Evolutionary conservation across 2,113 vertebrate species (phyloP).

Genomic region (Aptenodytes forsteri): DNA sequence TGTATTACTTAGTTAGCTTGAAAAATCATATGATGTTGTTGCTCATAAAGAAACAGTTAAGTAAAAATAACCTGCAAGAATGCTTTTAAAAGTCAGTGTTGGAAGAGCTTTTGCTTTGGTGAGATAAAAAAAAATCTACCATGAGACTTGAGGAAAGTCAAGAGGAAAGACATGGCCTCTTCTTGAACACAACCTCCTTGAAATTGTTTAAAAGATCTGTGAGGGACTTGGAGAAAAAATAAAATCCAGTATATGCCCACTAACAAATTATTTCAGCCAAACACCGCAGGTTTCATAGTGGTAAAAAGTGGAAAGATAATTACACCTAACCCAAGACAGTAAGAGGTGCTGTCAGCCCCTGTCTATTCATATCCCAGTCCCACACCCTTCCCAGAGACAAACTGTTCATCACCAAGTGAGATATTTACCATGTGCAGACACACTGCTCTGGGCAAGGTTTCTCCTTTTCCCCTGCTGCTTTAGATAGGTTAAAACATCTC

Average conservation of each 20-base stretch:
- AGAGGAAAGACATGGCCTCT: not conserved
- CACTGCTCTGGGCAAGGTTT: not conserved
- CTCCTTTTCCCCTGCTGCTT: not conserved
- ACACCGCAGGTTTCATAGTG: not conserved
- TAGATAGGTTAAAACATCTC: not conserved
- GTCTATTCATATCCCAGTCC: not conserved
- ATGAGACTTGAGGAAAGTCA: not conserved
- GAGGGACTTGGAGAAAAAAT: not conserved
- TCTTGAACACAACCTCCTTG: not conserved
- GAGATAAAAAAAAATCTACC: not conserved
- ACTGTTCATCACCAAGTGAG: not conserved
- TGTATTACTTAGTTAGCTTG: not conserved
- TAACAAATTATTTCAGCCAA: not conserved
- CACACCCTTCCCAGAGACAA: not conserved
- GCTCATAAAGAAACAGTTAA: conserved; percentile 15
- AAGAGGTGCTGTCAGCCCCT: not conserved
- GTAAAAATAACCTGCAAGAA: conserved; percentile 29
- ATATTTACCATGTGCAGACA: not conserved
- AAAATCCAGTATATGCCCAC: not conserved
- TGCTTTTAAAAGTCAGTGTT: not conserved
- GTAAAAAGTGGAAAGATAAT: not conserved
- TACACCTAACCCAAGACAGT: not conserved
- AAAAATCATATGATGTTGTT: conserved; percentile 42
- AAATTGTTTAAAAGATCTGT: not conserved
- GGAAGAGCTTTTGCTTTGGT: not conserved